Conservation (phyloP, 1,140 invertebrate species). For the Chrysomallon squamiferum region DNA sequence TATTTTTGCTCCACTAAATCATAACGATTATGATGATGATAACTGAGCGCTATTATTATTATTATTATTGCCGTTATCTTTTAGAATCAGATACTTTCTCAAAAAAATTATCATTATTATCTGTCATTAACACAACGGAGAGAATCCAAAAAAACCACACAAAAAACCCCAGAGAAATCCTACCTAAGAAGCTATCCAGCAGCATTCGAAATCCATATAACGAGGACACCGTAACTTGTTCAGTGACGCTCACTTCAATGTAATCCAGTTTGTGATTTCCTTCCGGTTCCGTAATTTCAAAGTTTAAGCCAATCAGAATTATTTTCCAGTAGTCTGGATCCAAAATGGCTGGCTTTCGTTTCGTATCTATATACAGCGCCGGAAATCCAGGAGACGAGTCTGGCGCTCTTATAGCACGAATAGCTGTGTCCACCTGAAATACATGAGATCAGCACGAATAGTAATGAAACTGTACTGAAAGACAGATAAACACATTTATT, state of each 20-base stretch:
- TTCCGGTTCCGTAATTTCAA: slow-evolving; percentile 19
- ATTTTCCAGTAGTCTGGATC: slow-evolving; percentile 12
- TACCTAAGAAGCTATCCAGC: slow-evolving; percentile 14
- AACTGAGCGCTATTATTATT: too few species aligned
- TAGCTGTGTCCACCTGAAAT: slow-evolving; percentile 17
- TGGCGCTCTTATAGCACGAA: neutral
- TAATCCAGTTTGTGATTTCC: slow-evolving; percentile 12
- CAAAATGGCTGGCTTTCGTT: slow-evolving; percentile 6
- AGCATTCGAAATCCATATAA: slow-evolving; percentile 11
- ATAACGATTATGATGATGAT: too few species aligned
- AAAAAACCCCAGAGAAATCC: too few species aligned
- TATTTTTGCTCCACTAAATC: too few species aligned
- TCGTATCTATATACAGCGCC: slow-evolving; percentile 8
- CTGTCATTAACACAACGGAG: too few species aligned
- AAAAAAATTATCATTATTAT: too few species aligned
- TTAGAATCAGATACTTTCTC: too few species aligned
- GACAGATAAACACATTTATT: neutral
- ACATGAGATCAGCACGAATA: neutral
- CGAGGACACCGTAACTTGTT: slow-evolving; percentile 11
- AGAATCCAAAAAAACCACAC: too few species aligned
- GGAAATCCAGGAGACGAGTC: slow-evolving; percentile 2
- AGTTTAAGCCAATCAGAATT: slow-evolving; percentile 11
- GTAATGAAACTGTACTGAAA: neutral
- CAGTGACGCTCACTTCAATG: slow-evolving; percentile 17
- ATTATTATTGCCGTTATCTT: too few species aligned